phyloP scores from a whole-genome alignment of 2,797 vertebrate species.

The Limnodromus scolopaceus region DNA sequence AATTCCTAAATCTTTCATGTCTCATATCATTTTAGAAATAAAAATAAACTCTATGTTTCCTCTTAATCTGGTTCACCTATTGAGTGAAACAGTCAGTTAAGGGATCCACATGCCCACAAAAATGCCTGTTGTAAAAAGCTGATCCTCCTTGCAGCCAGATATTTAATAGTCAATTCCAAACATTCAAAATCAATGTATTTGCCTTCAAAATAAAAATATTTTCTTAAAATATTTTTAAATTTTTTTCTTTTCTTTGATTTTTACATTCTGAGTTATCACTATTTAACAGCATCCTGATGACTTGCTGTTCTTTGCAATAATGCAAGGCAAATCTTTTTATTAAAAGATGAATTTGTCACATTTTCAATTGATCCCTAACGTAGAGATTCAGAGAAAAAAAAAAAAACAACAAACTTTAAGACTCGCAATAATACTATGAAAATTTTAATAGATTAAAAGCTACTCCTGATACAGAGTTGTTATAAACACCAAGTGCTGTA shows the following conservation, averaged over 20 bases:
- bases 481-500: not conserved
- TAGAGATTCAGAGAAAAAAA: not conserved
- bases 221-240: not conserved
- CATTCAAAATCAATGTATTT: not conserved
- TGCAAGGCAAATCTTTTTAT: not conserved
- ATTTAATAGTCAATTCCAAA: not conserved
- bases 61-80: not conserved
- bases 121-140: not conserved
- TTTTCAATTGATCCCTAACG: not conserved
- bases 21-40: not conserved
- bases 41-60: not conserved
- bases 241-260: not conserved
- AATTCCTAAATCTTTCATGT: not conserved
- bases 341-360: not conserved
- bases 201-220: not conserved
- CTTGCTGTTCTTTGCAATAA: not conserved
- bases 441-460: not conserved
- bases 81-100: not conserved
- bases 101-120: not conserved
- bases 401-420: not conserved
- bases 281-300: not conserved
- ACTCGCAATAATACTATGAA: not conserved
- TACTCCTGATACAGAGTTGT: not conserved
- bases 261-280: not conserved
- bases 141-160: not conserved